These are phyloP conservation scores for Callaeas wilsoni DNA, from an alignment of 2,113 vertebrate species.

Conservation along the genomic window DNA sequence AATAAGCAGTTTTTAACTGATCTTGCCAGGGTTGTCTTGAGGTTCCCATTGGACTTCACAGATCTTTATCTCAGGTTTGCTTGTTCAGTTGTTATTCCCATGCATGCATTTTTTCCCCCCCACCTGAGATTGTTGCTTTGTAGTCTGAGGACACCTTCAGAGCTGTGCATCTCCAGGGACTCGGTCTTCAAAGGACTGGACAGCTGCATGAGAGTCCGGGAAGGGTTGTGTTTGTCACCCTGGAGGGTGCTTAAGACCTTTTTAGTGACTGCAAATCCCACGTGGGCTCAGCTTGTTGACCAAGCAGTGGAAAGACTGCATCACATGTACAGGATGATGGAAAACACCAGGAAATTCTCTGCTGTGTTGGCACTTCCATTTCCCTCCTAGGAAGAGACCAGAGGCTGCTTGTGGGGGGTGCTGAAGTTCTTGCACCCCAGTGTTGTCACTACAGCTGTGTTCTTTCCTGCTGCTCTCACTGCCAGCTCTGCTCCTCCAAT, in stretches of 20 bases:
- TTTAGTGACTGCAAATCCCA: neutral
- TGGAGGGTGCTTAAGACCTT: neutral
- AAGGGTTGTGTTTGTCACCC: neutral
- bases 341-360: neutral
- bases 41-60: neutral
- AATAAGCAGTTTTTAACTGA: neutral
- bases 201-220: neutral
- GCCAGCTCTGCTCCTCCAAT: rapidly evolving
- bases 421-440: neutral
- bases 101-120: neutral
- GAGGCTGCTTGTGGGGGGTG: neutral
- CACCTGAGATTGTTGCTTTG: neutral
- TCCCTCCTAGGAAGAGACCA: neutral
- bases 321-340: neutral
- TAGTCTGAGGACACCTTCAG: neutral
- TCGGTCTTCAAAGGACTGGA: neutral
- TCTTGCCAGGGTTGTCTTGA: neutral
- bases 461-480: neutral
- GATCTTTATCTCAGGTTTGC: neutral
- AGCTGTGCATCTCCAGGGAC: neutral
- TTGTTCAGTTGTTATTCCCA: neutral
- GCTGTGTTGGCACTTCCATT: neutral
- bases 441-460: neutral
- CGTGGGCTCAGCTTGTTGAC: neutral
- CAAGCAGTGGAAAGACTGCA: neutral